Evolutionary conservation across 2,888 invertebrate genomes (phyloP).

Genomic region (Zhuqinia jingwanae): DNA sequence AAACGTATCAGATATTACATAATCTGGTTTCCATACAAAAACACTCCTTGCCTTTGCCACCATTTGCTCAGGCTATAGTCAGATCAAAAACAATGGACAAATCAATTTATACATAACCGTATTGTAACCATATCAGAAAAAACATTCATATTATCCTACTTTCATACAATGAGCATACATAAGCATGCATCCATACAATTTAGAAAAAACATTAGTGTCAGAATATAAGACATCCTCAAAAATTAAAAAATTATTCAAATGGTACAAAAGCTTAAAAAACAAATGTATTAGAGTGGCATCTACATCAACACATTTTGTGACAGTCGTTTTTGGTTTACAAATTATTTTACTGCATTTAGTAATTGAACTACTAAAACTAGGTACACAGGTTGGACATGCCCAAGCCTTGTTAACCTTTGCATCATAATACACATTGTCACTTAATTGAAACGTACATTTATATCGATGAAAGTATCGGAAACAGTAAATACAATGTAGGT

Average conservation of each 20-base stretch:
- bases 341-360: neutral
- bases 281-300: neutral
- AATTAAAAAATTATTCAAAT: neutral
- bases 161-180: too few species aligned
- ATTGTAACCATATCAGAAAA: too few species aligned
- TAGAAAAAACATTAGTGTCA: too few species aligned
- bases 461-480: neutral
- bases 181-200: too few species aligned
- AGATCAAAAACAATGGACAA: too few species aligned
- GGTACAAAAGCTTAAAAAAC: neutral
- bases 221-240: too few species aligned
- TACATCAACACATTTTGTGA: neutral
- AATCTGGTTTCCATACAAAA: too few species aligned
- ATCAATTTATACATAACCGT: too few species aligned
- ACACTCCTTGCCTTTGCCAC: too few species aligned
- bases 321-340: neutral
- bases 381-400: slow-evolving; percentile 16
- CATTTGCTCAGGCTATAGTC: too few species aligned
- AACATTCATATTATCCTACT: too few species aligned
- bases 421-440: neutral
- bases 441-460: neutral
- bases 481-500: neutral
- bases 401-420: neutral
- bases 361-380: neutral
- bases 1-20: too few species aligned